Evolutionary conservation across 2,113 vertebrate genomes (phyloP).

Genomic region (Leucopsar rothschildi): DNA sequence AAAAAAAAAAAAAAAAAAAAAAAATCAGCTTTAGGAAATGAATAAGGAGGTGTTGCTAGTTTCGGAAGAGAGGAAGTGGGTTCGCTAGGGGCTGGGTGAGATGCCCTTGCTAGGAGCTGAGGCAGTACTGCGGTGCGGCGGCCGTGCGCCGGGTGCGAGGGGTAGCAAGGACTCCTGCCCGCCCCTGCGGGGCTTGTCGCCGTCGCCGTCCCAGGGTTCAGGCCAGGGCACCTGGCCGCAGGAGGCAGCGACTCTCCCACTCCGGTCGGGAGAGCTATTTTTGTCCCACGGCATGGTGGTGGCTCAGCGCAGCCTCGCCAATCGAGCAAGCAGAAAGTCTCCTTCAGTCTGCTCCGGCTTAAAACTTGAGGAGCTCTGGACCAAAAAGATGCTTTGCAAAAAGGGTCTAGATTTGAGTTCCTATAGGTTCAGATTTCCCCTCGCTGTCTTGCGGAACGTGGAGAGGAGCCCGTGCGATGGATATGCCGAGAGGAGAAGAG

Average conservation of each 20-base stretch:
- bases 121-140: not conserved
- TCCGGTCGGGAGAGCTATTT: not conserved
- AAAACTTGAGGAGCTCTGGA: not conserved
- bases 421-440: not conserved
- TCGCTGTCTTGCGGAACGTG: not conserved
- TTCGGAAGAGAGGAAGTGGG: not conserved
- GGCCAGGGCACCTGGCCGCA: not conserved
- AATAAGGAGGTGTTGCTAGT: not conserved
- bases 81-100: not conserved
- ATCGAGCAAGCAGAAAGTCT: not conserved
- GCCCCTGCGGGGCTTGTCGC: rapidly evolving
- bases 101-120: not conserved
- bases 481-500: not conserved
- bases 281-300: not conserved
- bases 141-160: not conserved
- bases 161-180: not conserved
- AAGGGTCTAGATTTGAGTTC: not conserved
- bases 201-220: rapidly evolving
- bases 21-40: not conserved
- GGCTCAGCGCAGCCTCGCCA: not conserved
- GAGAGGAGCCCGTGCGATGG: not conserved
- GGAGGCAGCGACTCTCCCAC: not conserved
- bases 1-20: not conserved
- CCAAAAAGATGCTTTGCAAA: not conserved
- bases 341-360: not conserved